Percentiles rank a stretch among this genome's conserved stretches.
These are phyloP conservation scores for Portevinia maculata DNA, from an alignment of 2,888 invertebrate species.

Conservation along the genomic window DNA sequence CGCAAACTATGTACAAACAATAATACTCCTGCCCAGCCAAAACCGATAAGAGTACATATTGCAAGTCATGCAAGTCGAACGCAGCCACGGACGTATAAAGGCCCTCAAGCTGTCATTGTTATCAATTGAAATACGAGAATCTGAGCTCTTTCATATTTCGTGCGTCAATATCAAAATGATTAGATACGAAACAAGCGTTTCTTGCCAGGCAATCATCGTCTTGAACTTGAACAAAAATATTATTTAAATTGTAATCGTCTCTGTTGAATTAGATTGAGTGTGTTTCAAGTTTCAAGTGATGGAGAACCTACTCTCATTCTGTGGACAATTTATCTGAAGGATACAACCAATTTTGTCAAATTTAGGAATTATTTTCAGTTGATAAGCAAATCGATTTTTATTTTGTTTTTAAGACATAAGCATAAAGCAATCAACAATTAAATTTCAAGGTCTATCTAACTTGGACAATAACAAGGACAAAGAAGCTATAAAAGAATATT, in stretches of 20 bases:
- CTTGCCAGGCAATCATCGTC: constrained; percentile 13
- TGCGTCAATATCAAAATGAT: constrained; percentile 20
- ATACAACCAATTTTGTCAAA: not conserved
- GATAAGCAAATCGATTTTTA: constrained; percentile 41
- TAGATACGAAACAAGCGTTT: constrained; percentile 25
- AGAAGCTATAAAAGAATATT: constrained; percentile 19
- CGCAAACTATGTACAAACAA: too few species aligned
- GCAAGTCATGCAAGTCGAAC: too few species aligned
- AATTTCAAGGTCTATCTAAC: constrained; percentile 32
- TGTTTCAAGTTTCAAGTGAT: not conserved
- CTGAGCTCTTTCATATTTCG: not conserved
- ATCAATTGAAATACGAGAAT: not conserved
- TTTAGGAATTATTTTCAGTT: constrained; percentile 4
- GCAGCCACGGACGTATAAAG: too few species aligned
- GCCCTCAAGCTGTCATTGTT: not conserved
- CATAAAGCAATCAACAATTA: constrained; percentile 30
- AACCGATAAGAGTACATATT: too few species aligned
- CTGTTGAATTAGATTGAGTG: constrained; percentile 44
- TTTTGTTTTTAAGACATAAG: not conserved
- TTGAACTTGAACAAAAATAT: constrained; percentile 67
- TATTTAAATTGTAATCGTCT: constrained; percentile 54
- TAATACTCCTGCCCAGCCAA: too few species aligned
- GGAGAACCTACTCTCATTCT: not conserved
- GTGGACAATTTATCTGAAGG: not conserved
- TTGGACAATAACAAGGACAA: constrained; percentile 16